phyloP scores from a whole-genome alignment of 92 coral and sea anemone genomes.

The Nematostella vectensis region DNA sequence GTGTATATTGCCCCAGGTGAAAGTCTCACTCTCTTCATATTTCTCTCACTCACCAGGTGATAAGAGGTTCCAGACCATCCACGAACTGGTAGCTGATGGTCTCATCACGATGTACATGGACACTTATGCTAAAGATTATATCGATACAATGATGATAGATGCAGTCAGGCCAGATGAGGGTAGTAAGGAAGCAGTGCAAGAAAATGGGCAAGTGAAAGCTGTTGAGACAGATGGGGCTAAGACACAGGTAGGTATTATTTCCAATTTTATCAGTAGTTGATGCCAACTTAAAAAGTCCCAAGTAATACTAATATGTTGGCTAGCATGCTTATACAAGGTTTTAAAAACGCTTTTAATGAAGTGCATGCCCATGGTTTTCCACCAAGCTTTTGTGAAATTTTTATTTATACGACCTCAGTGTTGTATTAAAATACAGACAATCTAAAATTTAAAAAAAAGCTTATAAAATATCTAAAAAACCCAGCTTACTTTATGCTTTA shows the following conservation, averaged over 20 bases:
- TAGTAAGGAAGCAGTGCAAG: neutral
- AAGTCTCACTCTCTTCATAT: neutral
- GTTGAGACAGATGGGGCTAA: slow-evolving; percentile 7
- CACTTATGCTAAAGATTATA: slow-evolving; percentile 87
- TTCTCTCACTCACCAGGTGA: slow-evolving; percentile 65
- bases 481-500: too few relatives aligned
- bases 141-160: slow-evolving; percentile 83
- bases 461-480: too few relatives aligned
- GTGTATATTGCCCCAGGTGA: neutral
- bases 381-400: too few relatives aligned
- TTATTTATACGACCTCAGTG: too few relatives aligned
- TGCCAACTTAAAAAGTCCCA: too few relatives aligned
- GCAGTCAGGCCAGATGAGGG: slow-evolving; percentile 11
- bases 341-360: too few relatives aligned
- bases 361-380: too few relatives aligned
- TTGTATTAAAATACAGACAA: too few relatives aligned
- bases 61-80: slow-evolving; percentile 87
- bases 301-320: too few relatives aligned
- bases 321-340: too few relatives aligned
- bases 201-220: slow-evolving; percentile 12
- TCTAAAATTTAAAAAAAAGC: too few relatives aligned
- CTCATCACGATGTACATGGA: slow-evolving; percentile 95
- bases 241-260: slow-evolving; percentile 2
- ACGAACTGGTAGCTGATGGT: slow-evolving; percentile 97
- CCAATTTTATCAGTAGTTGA: too few relatives aligned